Evolutionary conservation across 2,797 vertebrate genomes (phyloP).

Genomic region (Gallirallus australis): DNA sequence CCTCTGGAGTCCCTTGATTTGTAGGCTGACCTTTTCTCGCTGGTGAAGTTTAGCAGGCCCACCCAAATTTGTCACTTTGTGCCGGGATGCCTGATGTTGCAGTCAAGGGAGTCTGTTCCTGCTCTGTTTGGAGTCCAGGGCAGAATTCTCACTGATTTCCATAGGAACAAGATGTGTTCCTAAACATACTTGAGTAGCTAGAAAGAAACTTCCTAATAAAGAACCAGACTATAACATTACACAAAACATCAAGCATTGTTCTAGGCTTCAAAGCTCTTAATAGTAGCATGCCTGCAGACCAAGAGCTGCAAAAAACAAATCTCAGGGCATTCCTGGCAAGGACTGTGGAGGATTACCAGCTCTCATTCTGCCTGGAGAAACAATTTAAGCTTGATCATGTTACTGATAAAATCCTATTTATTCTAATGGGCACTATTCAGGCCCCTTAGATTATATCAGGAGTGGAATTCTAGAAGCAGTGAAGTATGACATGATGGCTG

Average conservation of each 20-base stretch:
- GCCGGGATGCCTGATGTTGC: not conserved
- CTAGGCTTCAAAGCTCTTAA: not conserved
- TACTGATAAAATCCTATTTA: not conserved
- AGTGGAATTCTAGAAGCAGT: not conserved
- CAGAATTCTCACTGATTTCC: slow-evolving; percentile 47
- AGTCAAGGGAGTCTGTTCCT: slow-evolving; percentile 16
- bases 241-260: slow-evolving; percentile 9
- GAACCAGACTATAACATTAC: not conserved
- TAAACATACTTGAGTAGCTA: slow-evolving; percentile 56
- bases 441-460: not conserved
- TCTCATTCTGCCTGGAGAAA: not conserved
- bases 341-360: not conserved
- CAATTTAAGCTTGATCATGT: not conserved
- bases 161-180: slow-evolving; percentile 62
- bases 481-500: not conserved
- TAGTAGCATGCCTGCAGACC: not conserved
- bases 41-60: slow-evolving; percentile 11
- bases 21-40: slow-evolving; percentile 11
- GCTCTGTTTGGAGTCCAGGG: slow-evolving; percentile 20
- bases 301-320: not conserved
- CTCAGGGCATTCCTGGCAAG: not conserved
- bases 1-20: not conserved
- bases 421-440: not conserved
- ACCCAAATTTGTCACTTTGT: slow-evolving; percentile 22
- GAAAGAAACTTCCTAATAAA: slow-evolving; percentile 65